These are phyloP conservation scores for Meteorus cinctellus DNA, from an alignment of 2,888 invertebrate species.

Conservation along the genomic window DNA sequence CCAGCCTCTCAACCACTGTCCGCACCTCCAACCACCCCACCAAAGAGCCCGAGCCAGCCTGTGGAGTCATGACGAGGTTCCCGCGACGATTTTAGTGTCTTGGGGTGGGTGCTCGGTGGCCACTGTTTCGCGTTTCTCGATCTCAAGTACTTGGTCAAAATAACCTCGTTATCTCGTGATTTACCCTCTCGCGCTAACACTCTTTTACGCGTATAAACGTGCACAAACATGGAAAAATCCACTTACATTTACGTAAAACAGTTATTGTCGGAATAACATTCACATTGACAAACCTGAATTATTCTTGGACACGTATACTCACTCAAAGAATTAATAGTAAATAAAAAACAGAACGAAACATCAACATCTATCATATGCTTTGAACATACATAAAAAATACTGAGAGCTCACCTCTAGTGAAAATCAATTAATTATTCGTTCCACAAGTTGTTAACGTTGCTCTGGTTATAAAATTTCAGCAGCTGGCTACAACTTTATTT, in stretches of 20 bases:
- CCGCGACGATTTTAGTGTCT: slow-evolving; percentile 73
- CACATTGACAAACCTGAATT: not conserved
- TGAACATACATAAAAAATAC: not conserved
- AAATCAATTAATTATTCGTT: not conserved
- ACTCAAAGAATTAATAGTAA: not conserved
- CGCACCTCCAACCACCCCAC: slow-evolving; percentile 73
- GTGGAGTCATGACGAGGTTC: slow-evolving; percentile 71
- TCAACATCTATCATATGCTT: not conserved
- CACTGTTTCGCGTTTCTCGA: slow-evolving; percentile 65
- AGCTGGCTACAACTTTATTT: not conserved
- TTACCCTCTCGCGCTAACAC: not conserved
- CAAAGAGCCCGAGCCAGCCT: slow-evolving; percentile 69
- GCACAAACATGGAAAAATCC: not conserved
- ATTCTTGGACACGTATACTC: not conserved
- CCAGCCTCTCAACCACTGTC: slow-evolving; percentile 73
- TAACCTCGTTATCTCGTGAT: not conserved
- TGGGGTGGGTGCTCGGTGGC: slow-evolving; percentile 72
- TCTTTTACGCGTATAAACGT: not conserved
- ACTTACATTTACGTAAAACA: not conserved
- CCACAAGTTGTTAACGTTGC: not conserved
- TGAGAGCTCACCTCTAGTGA: slow-evolving; percentile 8
- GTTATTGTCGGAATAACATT: not conserved
- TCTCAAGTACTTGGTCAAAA: not conserved
- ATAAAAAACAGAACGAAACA: not conserved
- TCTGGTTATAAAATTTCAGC: not conserved